phyloP scores from a whole-genome alignment of 1,140 invertebrate species.

The Bacillus rossius region DNA sequence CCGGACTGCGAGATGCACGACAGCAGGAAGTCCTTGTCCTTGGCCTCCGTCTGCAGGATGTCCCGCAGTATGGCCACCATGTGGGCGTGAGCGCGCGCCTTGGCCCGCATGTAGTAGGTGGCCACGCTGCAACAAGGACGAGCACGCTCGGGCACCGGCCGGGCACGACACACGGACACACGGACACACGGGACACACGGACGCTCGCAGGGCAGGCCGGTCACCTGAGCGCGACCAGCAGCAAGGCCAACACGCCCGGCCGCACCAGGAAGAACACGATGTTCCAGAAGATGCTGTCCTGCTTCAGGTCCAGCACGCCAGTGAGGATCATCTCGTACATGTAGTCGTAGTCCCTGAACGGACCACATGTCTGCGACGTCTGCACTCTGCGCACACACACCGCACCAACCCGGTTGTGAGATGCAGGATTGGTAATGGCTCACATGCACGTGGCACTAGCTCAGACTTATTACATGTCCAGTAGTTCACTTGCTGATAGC shows the following conservation, averaged over 20 bases:
- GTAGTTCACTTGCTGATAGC: too few species aligned
- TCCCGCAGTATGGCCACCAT: constrained; percentile 59
- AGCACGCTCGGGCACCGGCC: too few species aligned
- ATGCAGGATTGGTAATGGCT: too few species aligned
- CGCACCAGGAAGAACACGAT: constrained; percentile 43
- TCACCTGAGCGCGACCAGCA: not conserved
- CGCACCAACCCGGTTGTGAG: not conserved
- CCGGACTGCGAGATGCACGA: constrained; percentile 42
- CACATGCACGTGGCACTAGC: too few species aligned
- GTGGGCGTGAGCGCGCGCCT: constrained; percentile 52
- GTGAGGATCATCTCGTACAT: constrained; percentile 47
- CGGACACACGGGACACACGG: too few species aligned
- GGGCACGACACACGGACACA: not conserved
- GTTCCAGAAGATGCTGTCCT: constrained; percentile 34
- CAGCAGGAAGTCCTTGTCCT: constrained; percentile 72
- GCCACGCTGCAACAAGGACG: constrained; percentile 42
- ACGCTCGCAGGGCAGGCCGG: too few species aligned
- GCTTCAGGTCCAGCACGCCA: constrained; percentile 41
- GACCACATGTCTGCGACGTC: constrained; percentile 47
- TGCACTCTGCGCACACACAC: constrained; percentile 34
- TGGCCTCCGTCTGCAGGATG: constrained; percentile 62
- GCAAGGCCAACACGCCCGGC: constrained; percentile 47
- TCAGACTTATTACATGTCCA: too few species aligned
- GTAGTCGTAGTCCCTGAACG: constrained; percentile 44
- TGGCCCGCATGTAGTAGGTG: constrained; percentile 63